Conservation (phyloP, 2,888 invertebrate species). For the Choristoneura rosaceana region DNA sequence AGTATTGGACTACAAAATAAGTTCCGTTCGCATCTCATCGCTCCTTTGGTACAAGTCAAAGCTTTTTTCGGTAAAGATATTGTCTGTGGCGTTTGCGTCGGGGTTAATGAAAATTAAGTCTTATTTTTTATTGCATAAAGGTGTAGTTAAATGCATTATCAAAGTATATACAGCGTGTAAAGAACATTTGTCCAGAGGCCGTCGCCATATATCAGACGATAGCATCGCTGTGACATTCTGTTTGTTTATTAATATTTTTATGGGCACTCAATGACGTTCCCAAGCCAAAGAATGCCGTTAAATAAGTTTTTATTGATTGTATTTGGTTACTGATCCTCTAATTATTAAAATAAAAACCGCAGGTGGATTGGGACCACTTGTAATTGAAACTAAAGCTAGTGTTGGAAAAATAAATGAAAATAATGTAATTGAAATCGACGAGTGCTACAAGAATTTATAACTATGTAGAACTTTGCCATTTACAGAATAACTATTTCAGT, state of each 20-base stretch:
- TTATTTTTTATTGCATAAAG: not conserved
- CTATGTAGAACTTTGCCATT: too few species aligned
- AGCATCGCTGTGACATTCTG: slow-evolving; percentile 48
- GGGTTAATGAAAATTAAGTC: not conserved
- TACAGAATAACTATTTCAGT: too few species aligned
- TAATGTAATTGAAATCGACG: too few species aligned
- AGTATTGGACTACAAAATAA: slow-evolving; percentile 40
- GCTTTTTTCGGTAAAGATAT: slow-evolving; percentile 25
- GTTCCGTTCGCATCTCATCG: not conserved
- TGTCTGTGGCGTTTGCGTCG: not conserved
- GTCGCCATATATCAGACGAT: slow-evolving; percentile 53
- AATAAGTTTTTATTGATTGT: slow-evolving; percentile 46
- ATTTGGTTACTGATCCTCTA: slow-evolving; percentile 31
- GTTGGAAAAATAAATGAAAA: not conserved
- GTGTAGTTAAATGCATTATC: slow-evolving; percentile 21
- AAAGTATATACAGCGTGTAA: slow-evolving; percentile 35
- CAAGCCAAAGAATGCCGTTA: slow-evolving; percentile 42
- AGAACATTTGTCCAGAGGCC: slow-evolving; percentile 50
- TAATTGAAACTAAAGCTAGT: not conserved
- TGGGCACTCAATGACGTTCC: slow-evolving; percentile 47
- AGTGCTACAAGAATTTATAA: too few species aligned
- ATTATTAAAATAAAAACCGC: slow-evolving; percentile 16
- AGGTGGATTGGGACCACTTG: not conserved
- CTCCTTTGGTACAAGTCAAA: not conserved
- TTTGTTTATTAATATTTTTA: slow-evolving; percentile 53